A percentile compares a stretch with the other conserved stretches of the same genome.
Conservation (phyloP, 1,140 invertebrate species). For the Saccostrea glomerata region DNA sequence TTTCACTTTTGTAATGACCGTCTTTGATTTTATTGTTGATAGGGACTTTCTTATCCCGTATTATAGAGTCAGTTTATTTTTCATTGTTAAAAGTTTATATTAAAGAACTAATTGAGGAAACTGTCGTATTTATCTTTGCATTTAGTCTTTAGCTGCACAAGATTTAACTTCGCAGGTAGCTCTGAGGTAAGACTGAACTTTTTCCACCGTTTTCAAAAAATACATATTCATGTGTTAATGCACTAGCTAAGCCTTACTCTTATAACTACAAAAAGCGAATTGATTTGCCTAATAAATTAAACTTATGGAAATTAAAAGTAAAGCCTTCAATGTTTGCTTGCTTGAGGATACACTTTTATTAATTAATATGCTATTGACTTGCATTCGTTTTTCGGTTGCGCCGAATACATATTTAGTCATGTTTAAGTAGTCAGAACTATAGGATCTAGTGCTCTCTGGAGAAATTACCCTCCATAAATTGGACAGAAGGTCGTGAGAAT, state of each 20-base stretch:
- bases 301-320: constrained; percentile 34
- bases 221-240: neutral
- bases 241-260: neutral
- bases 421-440: neutral
- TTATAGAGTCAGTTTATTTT: constrained; percentile 35
- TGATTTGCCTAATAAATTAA: constrained; percentile 10
- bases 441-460: neutral
- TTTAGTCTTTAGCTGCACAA: neutral
- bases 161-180: neutral
- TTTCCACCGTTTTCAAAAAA: neutral
- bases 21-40: neutral
- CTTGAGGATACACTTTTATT: constrained; percentile 26
- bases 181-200: neutral
- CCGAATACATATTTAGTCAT: constrained; percentile 20
- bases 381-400: constrained; percentile 16
- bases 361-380: constrained; percentile 38
- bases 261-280: neutral
- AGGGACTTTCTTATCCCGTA: constrained; percentile 28
- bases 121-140: neutral
- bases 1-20: constrained; percentile 18
- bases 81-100: neutral
- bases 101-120: neutral
- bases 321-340: neutral
- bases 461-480: neutral
- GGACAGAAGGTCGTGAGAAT: constrained; percentile 21